Base-by-base conservation (phyloP, 1,140 invertebrate species). In the Monomorium pharaonis region DNA sequence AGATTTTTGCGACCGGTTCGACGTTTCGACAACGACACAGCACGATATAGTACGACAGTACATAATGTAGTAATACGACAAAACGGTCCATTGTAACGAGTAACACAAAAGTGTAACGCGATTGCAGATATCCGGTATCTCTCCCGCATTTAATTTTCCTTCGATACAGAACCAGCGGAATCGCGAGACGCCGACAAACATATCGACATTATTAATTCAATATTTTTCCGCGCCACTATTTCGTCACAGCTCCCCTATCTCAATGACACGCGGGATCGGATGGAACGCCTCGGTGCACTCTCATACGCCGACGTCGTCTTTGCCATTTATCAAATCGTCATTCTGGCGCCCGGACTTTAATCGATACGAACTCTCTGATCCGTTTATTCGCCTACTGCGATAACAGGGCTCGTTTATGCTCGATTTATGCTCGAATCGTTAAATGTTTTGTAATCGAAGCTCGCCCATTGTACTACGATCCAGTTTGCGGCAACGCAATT, bases 311-410 rank as follows among this genome's bases (percentile, higher is more conserved):
- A 27, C 30, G 33, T 80, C 60, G 78, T 83, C 84, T 85, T 80
- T 27, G 49, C 63, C 86, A 89, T 90, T 89, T 89, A 89, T 90
- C 89, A 87, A 89, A 89, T 87, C 86, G 86, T 49, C 76, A 65
- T 75, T 74, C 51, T 65, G 89, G 89, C 89, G 89, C 89, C 89
- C 81, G 88, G 89, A 90, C 89, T 91, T 87, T 87, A 90, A 91
- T 91, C 89, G 90, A 91, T 91, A 91, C 80, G 65, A 90, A 88
- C 90, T 86, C 84, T 88, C 84, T 72, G 49, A 70, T 62, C 74
- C 77, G 58, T 90, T 51, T 83, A 83, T 67, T 84, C 81, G 56
- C 30, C 21, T 27, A 21, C 0, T 33, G 76, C 4, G 67, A 83
- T 74, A 83, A 37, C 44, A n/a, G n/a, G n/a, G 30, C 30, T 24